Base-by-base conservation (phyloP, 2,888 invertebrate species). In the Seira ritae region DNA sequence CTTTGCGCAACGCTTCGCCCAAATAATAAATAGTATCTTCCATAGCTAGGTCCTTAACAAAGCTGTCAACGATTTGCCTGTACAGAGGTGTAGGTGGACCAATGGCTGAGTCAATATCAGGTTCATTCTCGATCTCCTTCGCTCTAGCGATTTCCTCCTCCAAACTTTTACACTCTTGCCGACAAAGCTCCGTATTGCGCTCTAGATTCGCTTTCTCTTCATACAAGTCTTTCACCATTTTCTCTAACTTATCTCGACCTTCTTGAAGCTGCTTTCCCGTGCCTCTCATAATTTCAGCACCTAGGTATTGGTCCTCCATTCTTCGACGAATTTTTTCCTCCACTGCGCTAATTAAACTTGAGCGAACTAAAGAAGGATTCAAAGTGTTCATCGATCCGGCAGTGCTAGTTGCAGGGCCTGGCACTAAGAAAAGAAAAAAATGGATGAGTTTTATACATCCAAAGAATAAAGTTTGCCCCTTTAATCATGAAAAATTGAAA, bases 11-110 rank as follows among this genome's bases (percentile, higher is more conserved):
- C 10, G 97, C 98, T 92, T 98, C 98, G 8, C 98, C 98, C 92
- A 99, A 94, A 91, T 98, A 98, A 91, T 99, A 99, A 90, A 99
- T 98, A 84, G 98, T 97, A 93, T 99, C 99, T 92, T 99, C 99
- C 74, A 97, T 94, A 17, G 99, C 98, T 85, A 98, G 97, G 92
- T 99, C 99, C 91, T 99, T 98, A 71, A 98, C 97, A 92, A 97
- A 98, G 65, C 97, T 95, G 91, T 96, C 97, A 84, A 98, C 91
- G 90, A 99, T 94, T 90, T 98, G 98, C 92, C 96, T 96, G 90
- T 98, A 98, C 68, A 99, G 92, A 0, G 99, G 98, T 23, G 98
- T 97, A 76, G 98, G 97, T 0, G 98, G 98, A 20, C 96, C 96
- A 46, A 99, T 98, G 79, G 98, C 98, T 90, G 98, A 98, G 91